Percentiles rank a stretch among this genome's conserved stretches.
Evolutionary conservation across 2,888 invertebrate species (phyloP).

Genomic region (Eumerus sabulonum): DNA sequence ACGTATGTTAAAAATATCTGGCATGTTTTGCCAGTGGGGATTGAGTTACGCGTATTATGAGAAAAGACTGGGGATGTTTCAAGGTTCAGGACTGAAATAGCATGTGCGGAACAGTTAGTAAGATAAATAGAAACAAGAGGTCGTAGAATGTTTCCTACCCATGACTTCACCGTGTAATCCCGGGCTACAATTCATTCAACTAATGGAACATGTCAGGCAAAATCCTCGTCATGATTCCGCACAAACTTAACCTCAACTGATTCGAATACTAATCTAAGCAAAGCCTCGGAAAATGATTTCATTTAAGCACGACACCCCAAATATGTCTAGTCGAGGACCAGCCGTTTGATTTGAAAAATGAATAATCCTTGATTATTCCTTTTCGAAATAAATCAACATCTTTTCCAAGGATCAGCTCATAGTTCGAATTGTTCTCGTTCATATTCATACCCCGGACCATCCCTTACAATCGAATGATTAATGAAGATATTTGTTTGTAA

Average conservation of each 20-base stretch:
- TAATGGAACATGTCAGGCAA: slow-evolving; percentile 54
- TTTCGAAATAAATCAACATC: slow-evolving; percentile 64
- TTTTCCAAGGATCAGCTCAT: slow-evolving; percentile 40
- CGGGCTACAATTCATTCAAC: slow-evolving; percentile 27
- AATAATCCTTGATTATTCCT: slow-evolving; percentile 64
- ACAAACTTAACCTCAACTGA: slow-evolving; percentile 56
- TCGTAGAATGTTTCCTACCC: too few species aligned
- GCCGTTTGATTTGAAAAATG: slow-evolving; percentile 39
- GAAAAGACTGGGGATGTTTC: neutral
- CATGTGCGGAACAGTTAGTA: too few species aligned
- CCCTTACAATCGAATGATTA: slow-evolving; percentile 54
- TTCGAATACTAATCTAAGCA: slow-evolving; percentile 52
- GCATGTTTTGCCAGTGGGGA: neutral
- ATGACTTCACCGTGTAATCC: neutral
- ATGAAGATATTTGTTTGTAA: slow-evolving; percentile 51
- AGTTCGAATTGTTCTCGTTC: slow-evolving; percentile 44
- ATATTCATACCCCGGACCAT: slow-evolving; percentile 8
- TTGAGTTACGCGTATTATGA: neutral
- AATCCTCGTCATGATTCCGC: slow-evolving; percentile 39
- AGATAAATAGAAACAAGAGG: too few species aligned
- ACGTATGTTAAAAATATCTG: slow-evolving; percentile 9
- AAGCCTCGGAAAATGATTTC: slow-evolving; percentile 53
- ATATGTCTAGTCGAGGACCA: neutral
- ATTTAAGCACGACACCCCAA: slow-evolving; percentile 16
- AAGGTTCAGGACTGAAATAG: neutral